phyloP scores from a whole-genome alignment of 1,140 invertebrate species.

The Propsilocerus akamusi region DNA sequence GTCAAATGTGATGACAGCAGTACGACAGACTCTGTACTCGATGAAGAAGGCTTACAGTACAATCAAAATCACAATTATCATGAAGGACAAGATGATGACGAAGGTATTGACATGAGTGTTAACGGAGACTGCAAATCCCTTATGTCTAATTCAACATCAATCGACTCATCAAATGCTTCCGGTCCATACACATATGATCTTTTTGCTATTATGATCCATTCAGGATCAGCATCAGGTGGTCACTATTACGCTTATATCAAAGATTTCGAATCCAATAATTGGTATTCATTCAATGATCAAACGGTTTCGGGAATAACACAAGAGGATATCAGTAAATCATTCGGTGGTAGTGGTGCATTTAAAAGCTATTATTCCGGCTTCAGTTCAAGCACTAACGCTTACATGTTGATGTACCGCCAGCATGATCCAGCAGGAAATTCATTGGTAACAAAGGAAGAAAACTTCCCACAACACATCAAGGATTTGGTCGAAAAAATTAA shows the following conservation, averaged over 20 bases:
- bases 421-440: slow-evolving; percentile 53
- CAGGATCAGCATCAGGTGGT: slow-evolving; percentile 76
- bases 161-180: slow-evolving; percentile 20
- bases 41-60: slow-evolving; percentile 28
- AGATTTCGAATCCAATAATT: slow-evolving; percentile 55
- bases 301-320: slow-evolving; percentile 50
- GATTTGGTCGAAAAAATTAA: slow-evolving; percentile 42
- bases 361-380: slow-evolving; percentile 57
- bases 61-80: not conserved
- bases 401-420: slow-evolving; percentile 85
- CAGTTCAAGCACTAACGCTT: slow-evolving; percentile 75
- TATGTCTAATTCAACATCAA: slow-evolving; percentile 31
- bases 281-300: slow-evolving; percentile 76
- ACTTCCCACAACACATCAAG: slow-evolving; percentile 60
- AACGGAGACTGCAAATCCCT: slow-evolving; percentile 13
- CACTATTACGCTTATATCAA: slow-evolving; percentile 92
- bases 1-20: slow-evolving; percentile 42
- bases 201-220: slow-evolving; percentile 88
- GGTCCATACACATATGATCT: slow-evolving; percentile 74
- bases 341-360: slow-evolving; percentile 46
- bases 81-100: slow-evolving; percentile 30
- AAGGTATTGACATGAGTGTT: slow-evolving; percentile 45
- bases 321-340: slow-evolving; percentile 70
- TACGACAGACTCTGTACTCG: slow-evolving; percentile 49
- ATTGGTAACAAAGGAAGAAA: slow-evolving; percentile 40